Evolutionary conservation across 1,140 invertebrate genomes (phyloP).

Genomic region (Trichonephila clavipes): DNA sequence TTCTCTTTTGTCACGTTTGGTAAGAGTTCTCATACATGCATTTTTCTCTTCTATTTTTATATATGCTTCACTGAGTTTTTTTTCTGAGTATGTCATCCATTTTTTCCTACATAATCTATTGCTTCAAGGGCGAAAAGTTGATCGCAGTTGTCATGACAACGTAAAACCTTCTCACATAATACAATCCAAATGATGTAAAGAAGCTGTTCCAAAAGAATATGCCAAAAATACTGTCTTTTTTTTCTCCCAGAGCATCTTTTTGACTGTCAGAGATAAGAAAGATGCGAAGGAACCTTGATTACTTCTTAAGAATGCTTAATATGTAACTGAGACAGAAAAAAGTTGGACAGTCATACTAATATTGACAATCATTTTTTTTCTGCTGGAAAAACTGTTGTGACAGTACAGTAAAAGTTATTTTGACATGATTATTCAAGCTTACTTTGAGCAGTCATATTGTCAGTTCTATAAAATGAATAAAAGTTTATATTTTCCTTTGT

Average conservation of each 20-base stretch:
- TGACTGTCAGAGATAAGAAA: background rate
- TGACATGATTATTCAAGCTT: too few relatives aligned
- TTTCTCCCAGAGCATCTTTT: background rate
- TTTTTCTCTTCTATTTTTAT: background rate
- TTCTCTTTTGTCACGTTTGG: conserved; percentile 15
- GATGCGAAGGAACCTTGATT: background rate
- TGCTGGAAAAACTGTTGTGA: too few relatives aligned
- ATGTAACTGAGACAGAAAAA: background rate
- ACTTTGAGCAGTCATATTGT: too few relatives aligned
- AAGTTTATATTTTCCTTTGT: too few relatives aligned
- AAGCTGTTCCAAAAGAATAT: conserved; percentile 3
- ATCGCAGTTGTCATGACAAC: conserved; percentile 37
- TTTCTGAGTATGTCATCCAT: background rate
- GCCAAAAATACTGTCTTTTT: background rate
- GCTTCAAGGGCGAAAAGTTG: conserved; percentile 3
- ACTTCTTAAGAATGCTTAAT: background rate
- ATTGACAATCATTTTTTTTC: background rate
- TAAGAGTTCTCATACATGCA: background rate
- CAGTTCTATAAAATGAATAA: too few relatives aligned
- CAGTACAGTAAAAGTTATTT: too few relatives aligned
- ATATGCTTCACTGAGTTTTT: conserved; percentile 10
- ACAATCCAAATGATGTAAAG: conserved; percentile 34
- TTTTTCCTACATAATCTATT: background rate
- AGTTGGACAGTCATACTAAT: background rate
- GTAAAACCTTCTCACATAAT: conserved; percentile 5